phyloP scores from a whole-genome alignment of 2,797 vertebrate genomes.

The Sitta carolinensis region DNA sequence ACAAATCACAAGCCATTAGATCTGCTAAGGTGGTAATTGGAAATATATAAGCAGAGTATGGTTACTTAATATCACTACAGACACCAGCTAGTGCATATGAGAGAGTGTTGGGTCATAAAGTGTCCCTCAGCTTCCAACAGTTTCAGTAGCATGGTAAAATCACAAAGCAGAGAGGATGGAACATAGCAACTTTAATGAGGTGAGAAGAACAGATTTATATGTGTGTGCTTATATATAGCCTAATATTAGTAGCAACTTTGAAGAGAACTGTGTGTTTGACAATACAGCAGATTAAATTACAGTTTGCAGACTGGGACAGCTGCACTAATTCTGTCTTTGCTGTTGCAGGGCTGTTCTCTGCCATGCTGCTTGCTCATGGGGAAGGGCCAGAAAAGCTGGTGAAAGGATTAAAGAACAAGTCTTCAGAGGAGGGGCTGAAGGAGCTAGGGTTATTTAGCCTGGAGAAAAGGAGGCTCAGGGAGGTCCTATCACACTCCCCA shows the following conservation, averaged over 20 bases:
- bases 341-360: background rate
- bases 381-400: background rate
- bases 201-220: background rate
- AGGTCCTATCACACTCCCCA: no score
- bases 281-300: background rate
- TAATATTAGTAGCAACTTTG: background rate
- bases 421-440: background rate
- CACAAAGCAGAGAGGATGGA: background rate
- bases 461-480: background rate
- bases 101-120: fast-evolving
- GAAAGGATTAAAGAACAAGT: background rate
- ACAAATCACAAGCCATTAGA: background rate
- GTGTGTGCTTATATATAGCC: background rate
- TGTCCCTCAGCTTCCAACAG: background rate
- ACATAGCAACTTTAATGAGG: background rate
- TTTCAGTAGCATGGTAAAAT: background rate
- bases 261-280: background rate
- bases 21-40: background rate
- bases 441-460: background rate
- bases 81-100: background rate
- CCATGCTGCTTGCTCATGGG: background rate
- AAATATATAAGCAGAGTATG: background rate
- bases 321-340: background rate
- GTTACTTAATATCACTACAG: background rate
- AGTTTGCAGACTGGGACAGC: background rate